Evolutionary conservation across 2,113 vertebrate genomes (phyloP).

Genomic region (Diadophis punctatus): DNA sequence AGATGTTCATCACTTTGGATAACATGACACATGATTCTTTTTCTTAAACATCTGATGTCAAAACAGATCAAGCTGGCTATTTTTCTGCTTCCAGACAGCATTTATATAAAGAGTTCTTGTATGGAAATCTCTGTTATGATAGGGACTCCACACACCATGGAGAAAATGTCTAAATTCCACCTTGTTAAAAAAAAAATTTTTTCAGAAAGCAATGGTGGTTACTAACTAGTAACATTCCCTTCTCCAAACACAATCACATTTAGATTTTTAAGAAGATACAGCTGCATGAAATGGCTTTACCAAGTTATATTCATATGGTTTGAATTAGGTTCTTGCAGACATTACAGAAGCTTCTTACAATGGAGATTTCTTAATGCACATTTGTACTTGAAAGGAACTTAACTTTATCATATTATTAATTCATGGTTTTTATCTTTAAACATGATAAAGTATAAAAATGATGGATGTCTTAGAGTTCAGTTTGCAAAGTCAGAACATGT

Average conservation of each 20-base stretch:
- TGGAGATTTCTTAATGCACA: not conserved
- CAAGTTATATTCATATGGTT: not conserved
- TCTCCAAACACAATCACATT: not conserved
- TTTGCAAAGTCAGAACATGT: not conserved
- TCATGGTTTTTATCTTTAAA: slow-evolving; percentile 20
- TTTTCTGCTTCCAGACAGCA: not conserved
- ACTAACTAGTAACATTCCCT: not conserved
- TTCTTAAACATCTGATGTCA: not conserved
- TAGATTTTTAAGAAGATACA: not conserved
- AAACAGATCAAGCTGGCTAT: not conserved
- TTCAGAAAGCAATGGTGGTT: not conserved
- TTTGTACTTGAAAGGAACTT: not conserved
- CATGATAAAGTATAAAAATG: slow-evolving; percentile 28
- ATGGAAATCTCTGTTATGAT: not conserved
- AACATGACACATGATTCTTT: not conserved
- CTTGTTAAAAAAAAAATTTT: not conserved
- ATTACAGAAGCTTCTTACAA: not conserved
- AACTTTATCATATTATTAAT: not conserved
- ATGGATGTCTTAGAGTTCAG: not conserved
- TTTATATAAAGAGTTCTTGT: not conserved
- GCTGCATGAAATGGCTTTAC: not conserved
- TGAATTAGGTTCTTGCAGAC: not conserved
- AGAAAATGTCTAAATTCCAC: not conserved
- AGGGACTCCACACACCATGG: not conserved
- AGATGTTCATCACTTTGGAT: not conserved